A percentile compares a stretch with the other conserved stretches of the same genome.
These are phyloP conservation scores for Drymodes brunneopygia DNA, from an alignment of 2,113 vertebrate species.

Conservation along the genomic window DNA sequence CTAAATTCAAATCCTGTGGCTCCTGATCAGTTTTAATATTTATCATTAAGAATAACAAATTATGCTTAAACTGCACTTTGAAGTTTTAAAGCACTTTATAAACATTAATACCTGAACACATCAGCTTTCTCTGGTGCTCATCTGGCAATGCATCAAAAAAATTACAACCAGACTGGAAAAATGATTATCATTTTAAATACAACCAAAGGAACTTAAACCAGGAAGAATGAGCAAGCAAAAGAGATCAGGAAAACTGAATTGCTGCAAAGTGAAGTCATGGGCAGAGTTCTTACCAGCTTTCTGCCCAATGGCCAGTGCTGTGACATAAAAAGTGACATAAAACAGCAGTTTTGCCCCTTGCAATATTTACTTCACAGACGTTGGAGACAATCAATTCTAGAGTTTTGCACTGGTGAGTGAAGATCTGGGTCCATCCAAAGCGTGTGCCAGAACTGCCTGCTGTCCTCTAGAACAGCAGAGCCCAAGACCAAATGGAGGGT, in stretches of 20 bases:
- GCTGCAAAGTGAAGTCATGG: background rate
- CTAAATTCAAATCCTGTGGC: background rate
- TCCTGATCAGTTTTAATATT: background rate
- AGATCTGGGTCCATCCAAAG: background rate
- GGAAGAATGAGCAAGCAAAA: background rate
- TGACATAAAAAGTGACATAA: background rate
- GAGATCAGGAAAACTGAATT: background rate
- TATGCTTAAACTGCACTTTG: background rate
- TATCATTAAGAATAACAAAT: slow-evolving; percentile 13
- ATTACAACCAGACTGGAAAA: background rate
- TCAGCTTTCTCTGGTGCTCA: slow-evolving; percentile 18
- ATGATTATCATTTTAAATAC: background rate
- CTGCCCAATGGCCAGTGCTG: background rate
- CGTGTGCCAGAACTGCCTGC: background rate
- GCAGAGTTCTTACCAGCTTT: background rate
- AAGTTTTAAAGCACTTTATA: slow-evolving; percentile 16
- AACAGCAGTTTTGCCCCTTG: background rate
- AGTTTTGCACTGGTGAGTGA: background rate
- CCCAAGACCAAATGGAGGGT: background rate
- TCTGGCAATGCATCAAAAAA: slow-evolving; percentile 24
- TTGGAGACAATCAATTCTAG: background rate
- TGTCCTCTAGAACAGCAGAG: background rate
- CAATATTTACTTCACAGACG: background rate
- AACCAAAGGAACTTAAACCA: background rate
- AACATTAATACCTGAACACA: slow-evolving; percentile 18